phyloP scores from a whole-genome alignment of 2,113 vertebrate genomes.

The Clarias gariepinus region DNA sequence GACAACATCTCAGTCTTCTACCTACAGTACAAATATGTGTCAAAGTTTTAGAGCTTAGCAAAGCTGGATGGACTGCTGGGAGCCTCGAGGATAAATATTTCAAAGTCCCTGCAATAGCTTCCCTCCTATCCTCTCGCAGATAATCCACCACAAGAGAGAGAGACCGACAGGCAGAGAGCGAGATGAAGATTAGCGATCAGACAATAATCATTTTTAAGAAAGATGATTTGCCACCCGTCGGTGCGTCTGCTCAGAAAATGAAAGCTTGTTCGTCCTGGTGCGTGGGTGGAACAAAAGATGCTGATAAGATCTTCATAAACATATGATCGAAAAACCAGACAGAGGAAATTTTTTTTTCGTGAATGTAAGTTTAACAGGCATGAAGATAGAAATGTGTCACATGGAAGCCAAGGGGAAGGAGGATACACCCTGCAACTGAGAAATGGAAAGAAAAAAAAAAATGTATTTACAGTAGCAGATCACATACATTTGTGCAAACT shows the following conservation, averaged over 20 bases:
- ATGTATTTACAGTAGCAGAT: neutral
- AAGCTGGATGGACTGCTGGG: constrained; percentile 13
- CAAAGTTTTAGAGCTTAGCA: neutral
- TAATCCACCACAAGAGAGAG: constrained; percentile 18
- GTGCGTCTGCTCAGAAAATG: constrained; percentile 14
- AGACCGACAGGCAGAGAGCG: neutral
- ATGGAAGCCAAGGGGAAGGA: neutral
- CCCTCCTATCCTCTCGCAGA: neutral
- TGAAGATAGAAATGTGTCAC: neutral
- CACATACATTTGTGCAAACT: neutral
- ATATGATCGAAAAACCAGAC: neutral
- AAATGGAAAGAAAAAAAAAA: neutral
- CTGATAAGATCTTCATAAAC: neutral
- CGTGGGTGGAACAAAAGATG: neutral
- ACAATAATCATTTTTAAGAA: constrained; percentile 29
- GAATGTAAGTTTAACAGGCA: neutral
- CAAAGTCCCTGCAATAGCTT: constrained; percentile 24
- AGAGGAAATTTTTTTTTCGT: neutral
- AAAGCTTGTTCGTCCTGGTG: constrained; percentile 7
- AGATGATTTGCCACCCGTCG: constrained; percentile 26
- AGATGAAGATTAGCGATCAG: constrained; percentile 40
- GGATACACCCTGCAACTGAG: neutral
- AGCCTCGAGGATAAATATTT: constrained; percentile 29
- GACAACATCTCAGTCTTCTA: constrained; percentile 1
- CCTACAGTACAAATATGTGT: neutral